Conservation (phyloP, 1,140 invertebrate species). For the Cydia splendana region DNA sequence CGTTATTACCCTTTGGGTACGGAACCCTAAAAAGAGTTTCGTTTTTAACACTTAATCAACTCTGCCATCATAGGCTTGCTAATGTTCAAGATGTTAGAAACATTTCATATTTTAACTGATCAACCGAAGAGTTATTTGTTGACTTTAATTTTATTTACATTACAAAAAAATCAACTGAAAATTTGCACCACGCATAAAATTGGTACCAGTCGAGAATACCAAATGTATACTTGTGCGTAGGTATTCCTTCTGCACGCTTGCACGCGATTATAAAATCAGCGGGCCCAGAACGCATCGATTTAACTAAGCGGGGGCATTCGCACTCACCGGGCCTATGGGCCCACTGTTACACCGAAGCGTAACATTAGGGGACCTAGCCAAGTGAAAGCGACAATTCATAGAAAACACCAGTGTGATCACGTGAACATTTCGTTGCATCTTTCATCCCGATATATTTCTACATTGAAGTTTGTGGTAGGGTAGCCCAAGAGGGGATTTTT, state of each 20-base stretch:
- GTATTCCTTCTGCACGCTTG: constrained; percentile 39
- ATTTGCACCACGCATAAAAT: not conserved
- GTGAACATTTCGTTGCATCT: no score
- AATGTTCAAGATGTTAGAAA: no score
- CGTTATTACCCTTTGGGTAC: no score
- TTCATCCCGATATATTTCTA: no score
- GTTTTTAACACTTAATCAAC: no score
- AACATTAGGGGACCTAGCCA: constrained; percentile 12
- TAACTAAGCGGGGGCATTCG: constrained; percentile 58
- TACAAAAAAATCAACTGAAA: not conserved
- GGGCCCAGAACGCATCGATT: constrained; percentile 67
- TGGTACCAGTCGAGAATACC: not conserved
- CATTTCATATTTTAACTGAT: not conserved
- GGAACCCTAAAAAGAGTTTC: no score
- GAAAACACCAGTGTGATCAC: no score
- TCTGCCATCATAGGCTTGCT: no score
- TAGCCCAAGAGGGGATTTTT: no score
- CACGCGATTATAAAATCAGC: constrained; percentile 70
- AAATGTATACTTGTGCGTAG: constrained; percentile 1
- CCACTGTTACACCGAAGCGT: constrained; percentile 52
- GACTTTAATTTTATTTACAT: not conserved
- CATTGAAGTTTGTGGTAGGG: no score
- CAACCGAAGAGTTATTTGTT: not conserved
- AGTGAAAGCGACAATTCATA: no score
- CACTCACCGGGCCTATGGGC: constrained; percentile 51